These are phyloP conservation scores for Patella depressa DNA, from an alignment of 2,888 invertebrate genomes.

Conservation along the genomic window DNA sequence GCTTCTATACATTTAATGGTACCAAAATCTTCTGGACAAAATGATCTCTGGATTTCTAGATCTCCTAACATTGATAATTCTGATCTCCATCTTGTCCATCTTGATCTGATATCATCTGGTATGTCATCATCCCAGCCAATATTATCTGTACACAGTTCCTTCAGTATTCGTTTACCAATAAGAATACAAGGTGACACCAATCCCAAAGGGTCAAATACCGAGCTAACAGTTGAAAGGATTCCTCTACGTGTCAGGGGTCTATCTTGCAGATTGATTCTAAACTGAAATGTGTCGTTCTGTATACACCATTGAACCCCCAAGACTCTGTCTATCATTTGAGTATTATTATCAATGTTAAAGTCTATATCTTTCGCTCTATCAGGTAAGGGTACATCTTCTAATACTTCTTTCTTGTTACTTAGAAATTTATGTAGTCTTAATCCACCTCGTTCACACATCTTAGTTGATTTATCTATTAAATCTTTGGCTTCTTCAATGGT, in stretches of 20 bases:
- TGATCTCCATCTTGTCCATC: constrained; percentile 19
- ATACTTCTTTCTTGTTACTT: constrained; percentile 21
- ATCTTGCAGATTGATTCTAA: too few relatives aligned
- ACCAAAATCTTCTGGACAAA: background rate
- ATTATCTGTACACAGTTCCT: constrained; percentile 9
- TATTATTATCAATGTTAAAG: constrained; percentile 19
- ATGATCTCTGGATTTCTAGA: background rate
- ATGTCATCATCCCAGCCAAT: constrained; percentile 18
- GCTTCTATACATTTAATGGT: background rate
- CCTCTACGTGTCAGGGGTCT: too few relatives aligned
- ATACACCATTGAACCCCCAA: constrained; percentile 34
- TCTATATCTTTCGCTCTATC: constrained; percentile 13
- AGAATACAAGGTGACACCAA: too few relatives aligned
- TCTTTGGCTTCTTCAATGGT: constrained; percentile 17
- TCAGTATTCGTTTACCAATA: too few relatives aligned
- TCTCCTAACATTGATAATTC: background rate
- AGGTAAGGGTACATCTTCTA: constrained; percentile 19
- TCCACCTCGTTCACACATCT: constrained; percentile 15
- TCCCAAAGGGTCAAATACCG: too few relatives aligned
- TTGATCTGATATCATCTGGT: background rate
- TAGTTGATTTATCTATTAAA: constrained; percentile 18
- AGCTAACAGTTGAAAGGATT: too few relatives aligned
- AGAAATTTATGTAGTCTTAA: constrained; percentile 26
- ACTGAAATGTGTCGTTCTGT: constrained; percentile 22
- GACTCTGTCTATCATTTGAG: constrained; percentile 26